Percentiles rank a stretch among this genome's conserved stretches.
phyloP scores from a whole-genome alignment of 1,140 invertebrate genomes.

The Tetraneura akinire region DNA sequence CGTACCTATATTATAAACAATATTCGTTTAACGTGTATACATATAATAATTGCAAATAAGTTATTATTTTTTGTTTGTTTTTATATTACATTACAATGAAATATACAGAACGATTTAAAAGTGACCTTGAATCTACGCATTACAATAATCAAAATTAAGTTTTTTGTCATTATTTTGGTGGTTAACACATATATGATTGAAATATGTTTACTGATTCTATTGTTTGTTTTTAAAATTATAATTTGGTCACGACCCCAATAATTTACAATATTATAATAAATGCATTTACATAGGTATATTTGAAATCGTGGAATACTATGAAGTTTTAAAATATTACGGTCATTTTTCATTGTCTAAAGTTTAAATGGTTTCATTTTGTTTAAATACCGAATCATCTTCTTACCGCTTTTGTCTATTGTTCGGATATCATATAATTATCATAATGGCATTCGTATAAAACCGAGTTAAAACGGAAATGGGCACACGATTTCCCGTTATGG shows the following conservation, averaged over 20 bases:
- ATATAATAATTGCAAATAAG: background rate
- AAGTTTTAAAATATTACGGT: background rate
- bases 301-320: background rate
- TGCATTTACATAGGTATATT: too few relatives aligned
- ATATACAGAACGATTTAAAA: background rate
- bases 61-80: background rate
- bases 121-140: background rate
- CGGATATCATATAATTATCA: constrained; percentile 7
- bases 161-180: background rate
- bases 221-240: background rate
- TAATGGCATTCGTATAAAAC: constrained; percentile 12
- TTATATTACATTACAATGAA: background rate
- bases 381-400: constrained; percentile 17
- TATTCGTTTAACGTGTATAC: background rate
- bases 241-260: background rate
- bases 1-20: background rate
- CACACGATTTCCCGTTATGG: constrained; percentile 41
- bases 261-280: background rate
- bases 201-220: background rate
- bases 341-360: constrained; percentile 13
- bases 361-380: constrained; percentile 31
- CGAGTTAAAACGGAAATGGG: constrained; percentile 41
- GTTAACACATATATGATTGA: background rate
- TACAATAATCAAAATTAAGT: background rate
- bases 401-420: constrained; percentile 18